These are phyloP conservation scores for Drosophila nasuta DNA, from an alignment of 1,140 invertebrate genomes.

Conservation along the genomic window DNA sequence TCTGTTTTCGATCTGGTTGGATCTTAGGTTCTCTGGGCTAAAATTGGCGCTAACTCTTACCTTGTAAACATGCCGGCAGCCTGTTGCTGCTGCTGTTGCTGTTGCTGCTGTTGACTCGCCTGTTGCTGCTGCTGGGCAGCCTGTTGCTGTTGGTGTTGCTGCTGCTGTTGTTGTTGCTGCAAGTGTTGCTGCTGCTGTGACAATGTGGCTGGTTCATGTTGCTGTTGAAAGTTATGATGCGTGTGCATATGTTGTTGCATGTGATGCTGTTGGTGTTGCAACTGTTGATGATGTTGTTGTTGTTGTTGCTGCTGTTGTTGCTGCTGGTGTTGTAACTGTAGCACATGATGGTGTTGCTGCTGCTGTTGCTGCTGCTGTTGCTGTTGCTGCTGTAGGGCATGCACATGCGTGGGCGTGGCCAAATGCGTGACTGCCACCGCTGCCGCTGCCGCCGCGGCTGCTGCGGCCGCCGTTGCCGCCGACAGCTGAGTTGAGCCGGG, in stretches of 20 bases:
- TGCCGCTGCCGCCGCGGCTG: slow-evolving; percentile 36
- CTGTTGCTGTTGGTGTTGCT: slow-evolving; percentile 56
- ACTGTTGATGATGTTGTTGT: slow-evolving; percentile 64
- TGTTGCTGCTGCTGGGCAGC: slow-evolving; percentile 55
- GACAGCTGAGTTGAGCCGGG: slow-evolving; percentile 32
- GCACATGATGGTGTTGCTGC: slow-evolving; percentile 45
- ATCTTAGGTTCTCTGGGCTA: slow-evolving; percentile 24
- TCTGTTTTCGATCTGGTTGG: slow-evolving; percentile 4
- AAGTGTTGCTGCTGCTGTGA: slow-evolving; percentile 65
- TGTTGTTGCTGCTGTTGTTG: slow-evolving; percentile 71
- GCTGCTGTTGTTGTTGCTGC: slow-evolving; percentile 57
- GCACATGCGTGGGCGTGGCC: slow-evolving; percentile 56
- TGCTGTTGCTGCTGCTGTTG: slow-evolving; percentile 59
- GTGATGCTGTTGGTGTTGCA: slow-evolving; percentile 72
- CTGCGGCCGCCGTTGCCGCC: slow-evolving; percentile 22
- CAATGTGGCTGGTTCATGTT: slow-evolving; percentile 60
- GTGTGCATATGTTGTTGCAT: slow-evolving; percentile 75
- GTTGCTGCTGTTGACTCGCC: slow-evolving; percentile 60
- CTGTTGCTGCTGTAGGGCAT: slow-evolving; percentile 58
- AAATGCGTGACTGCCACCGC: slow-evolving; percentile 64
- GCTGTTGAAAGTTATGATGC: slow-evolving; percentile 78
- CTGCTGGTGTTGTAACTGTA: slow-evolving; percentile 60
- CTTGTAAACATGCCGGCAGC: slow-evolving; percentile 80
- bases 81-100: slow-evolving; percentile 65
- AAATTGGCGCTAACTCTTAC: slow-evolving; percentile 81